A percentile compares a stretch with the other conserved stretches of the same genome.
Evolutionary conservation across 2,797 vertebrate species (phyloP).

Genomic region (Melanogrammus aeglefinus): DNA sequence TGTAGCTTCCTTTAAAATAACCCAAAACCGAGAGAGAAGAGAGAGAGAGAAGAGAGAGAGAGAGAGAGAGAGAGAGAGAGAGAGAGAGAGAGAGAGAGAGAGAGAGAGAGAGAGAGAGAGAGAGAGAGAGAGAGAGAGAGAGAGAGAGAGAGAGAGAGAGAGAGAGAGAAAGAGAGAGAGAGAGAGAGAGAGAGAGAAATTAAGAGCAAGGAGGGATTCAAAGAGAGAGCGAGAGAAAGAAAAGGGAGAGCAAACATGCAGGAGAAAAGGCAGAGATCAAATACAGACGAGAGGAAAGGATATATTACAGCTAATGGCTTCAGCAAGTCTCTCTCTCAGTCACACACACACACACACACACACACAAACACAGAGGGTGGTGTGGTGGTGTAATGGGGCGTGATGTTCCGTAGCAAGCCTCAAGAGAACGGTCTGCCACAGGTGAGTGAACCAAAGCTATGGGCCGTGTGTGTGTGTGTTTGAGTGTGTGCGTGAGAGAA

Average conservation of each 20-base stretch:
- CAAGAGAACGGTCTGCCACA: conserved; percentile 55
- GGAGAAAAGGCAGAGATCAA: conserved; percentile 52
- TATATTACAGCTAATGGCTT: conserved; percentile 73
- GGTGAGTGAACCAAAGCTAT: conserved; percentile 63
- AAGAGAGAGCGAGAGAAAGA: conserved; percentile 1
- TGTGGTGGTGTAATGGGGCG: conserved; percentile 66
- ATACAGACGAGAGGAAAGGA: conserved; percentile 66
- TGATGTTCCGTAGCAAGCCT: conserved; percentile 54
- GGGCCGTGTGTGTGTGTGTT: conserved; percentile 37
- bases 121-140: conserved; percentile 15
- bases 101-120: conserved; percentile 8
- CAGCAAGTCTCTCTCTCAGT: conserved; percentile 30
- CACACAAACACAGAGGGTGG: conserved; percentile 18
- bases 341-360: conserved; percentile 38
- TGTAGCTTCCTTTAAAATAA: conserved; percentile 53
- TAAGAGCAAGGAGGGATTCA: background rate
- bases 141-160: conserved; percentile 22
- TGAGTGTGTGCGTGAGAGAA: conserved; percentile 12
- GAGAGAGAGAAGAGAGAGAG: background rate
- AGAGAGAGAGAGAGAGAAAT: conserved; percentile 3
- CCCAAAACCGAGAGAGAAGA: conserved; percentile 41
- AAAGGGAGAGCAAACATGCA: conserved; percentile 10
- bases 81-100: conserved; percentile 16
- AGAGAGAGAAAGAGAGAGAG: conserved; percentile 8
- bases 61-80: conserved; percentile 6